Percentiles rank a stretch among this genome's conserved stretches.
Conservation (phyloP, 2,888 invertebrate genomes). For the Acrobasis repandana region DNA sequence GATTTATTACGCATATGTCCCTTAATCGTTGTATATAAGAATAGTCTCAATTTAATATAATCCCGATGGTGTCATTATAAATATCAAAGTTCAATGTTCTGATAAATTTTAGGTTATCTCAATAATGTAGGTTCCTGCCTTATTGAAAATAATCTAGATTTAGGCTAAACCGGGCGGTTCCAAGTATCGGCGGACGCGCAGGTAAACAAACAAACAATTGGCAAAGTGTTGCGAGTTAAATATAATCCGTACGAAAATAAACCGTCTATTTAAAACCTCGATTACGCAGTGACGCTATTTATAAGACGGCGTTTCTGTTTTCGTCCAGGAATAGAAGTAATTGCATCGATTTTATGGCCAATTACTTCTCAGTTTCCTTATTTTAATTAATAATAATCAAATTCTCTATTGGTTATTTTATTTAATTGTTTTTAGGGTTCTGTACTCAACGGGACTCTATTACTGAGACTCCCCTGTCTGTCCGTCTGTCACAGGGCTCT, state of each 20-base stretch:
- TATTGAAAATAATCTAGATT: constrained; percentile 4
- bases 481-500: no score
- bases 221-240: constrained; percentile 17
- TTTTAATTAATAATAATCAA: not conserved
- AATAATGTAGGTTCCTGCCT: no score
- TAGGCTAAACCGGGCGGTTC: not conserved
- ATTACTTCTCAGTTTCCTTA: not conserved
- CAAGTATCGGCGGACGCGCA: constrained; percentile 1
- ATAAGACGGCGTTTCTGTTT: not conserved
- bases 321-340: constrained; percentile 9
- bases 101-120: no score
- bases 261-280: constrained; percentile 2
- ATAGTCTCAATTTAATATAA: no score
- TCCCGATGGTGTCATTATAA: no score
- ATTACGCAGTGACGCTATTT: constrained; percentile 5
- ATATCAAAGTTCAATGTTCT: no score
- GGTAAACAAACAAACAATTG: constrained; percentile 20
- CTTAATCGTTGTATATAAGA: no score
- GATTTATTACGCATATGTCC: no score
- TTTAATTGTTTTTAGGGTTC: no score
- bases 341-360: not conserved
- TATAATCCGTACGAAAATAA: constrained; percentile 19
- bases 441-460: no score
- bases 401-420: not conserved
- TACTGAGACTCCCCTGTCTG: no score